Conservation (phyloP, 2,113 vertebrate species). For the Gracilinanus agilis region DNA sequence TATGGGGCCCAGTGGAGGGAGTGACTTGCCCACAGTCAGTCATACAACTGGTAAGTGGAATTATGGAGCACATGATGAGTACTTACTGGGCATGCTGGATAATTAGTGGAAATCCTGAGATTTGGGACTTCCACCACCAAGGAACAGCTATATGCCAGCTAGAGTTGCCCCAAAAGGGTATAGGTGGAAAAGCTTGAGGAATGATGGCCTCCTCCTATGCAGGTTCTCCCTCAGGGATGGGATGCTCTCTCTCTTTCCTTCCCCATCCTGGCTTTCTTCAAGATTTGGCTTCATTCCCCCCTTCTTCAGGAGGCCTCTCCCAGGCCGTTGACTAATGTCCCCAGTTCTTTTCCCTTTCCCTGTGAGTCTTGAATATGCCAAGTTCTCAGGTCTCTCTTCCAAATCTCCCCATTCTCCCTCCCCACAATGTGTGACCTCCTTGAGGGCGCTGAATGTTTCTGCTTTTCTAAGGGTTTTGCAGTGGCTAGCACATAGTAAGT, state of each 20-base stretch:
- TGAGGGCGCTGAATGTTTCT: neutral
- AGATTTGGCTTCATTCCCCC: neutral
- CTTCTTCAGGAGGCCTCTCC: neutral
- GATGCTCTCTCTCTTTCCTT: too few species aligned
- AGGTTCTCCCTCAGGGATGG: too few species aligned
- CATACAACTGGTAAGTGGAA: neutral
- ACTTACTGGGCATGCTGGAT: neutral
- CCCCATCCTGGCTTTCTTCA: neutral
- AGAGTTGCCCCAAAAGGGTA: neutral
- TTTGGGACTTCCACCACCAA: neutral
- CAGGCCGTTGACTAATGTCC: neutral
- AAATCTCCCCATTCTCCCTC: too few species aligned
- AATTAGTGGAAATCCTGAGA: neutral
- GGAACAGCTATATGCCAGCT: too few species aligned
- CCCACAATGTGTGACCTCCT: neutral
- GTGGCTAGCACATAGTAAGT: neutral
- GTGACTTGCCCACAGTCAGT: neutral
- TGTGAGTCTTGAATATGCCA: neutral
- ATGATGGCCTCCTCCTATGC: neutral
- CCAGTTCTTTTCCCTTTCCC: neutral
- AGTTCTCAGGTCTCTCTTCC: neutral
- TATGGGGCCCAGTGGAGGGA: neutral
- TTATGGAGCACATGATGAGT: neutral
- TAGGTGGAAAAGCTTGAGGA: neutral
- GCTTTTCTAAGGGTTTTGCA: neutral